Base-by-base conservation (phyloP, 1,140 invertebrate genomes). In the Hycleus cichorii region DNA sequence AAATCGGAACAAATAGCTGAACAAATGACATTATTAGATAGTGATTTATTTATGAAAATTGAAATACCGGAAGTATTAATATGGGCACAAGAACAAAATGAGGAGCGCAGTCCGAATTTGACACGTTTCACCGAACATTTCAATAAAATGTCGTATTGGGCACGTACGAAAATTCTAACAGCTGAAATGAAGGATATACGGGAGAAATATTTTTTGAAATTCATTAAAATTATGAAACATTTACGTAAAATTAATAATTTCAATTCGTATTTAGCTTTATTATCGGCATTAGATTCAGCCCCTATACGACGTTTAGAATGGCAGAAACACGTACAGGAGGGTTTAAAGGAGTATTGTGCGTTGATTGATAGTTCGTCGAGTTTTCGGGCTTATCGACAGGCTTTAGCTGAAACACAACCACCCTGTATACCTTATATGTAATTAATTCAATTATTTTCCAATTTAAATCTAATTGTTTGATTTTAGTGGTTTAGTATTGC, bases 71-170 rank as follows among this genome's bases (percentile, higher is more conserved):
- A 99, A 78, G 89, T 98, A 50, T 76, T 99, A 57, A 86, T 96
- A 59, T 99, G 95, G 95, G 92, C 95, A 9, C 86, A 93, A 67
- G 93, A 98, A 73, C 97, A 99, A 74, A 93, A 91, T 65, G 96
- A 98, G 76, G 94, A 98, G 72, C 82, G 89, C 59, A 95, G 93
- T 74, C 95, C 95, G 3, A 98, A 99, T 77, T 79, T 99, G 39
- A 97, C 93, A 10, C 81, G 88, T 60, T 99, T 99, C 72, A 99
- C 97, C 0, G 94, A 98, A 74, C 96, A 99, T 78, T 99, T 99
- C 73, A 99, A 99, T 74, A 98, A 98, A 77, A 97, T 99, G 90
- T 98, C 95, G 25, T 99, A 94, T 68, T 99, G 96, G 84, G 90
- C 90, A 12, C 78, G 93, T 47, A 88, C 88, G 12, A 77, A 82